These are phyloP conservation scores for Petrocephalus schoutedeni DNA, from an alignment of 2,797 vertebrate species.

Conservation along the genomic window DNA sequence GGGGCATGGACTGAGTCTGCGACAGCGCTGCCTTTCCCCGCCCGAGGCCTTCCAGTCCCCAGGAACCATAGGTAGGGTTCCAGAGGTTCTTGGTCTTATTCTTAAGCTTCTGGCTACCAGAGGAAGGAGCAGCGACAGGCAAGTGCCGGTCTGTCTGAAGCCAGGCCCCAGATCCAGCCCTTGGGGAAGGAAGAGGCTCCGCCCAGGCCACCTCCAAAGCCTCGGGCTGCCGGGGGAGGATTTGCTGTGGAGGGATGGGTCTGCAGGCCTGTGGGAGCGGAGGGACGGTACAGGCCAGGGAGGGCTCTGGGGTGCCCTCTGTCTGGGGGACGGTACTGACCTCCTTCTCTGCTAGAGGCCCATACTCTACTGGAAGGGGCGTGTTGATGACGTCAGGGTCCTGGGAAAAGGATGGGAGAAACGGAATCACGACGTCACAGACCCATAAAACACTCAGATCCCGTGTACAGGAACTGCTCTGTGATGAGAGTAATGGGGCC, in stretches of 20 bases:
- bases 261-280: conserved; percentile 54
- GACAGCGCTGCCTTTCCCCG: conserved; percentile 60
- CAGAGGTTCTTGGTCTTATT: conserved; percentile 89
- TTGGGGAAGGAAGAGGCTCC: conserved; percentile 49
- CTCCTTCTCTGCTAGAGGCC: conserved; percentile 69
- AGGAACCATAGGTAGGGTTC: conserved; percentile 89
- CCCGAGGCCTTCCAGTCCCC: conserved; percentile 76
- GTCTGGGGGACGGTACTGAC: conserved; percentile 58
- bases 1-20: conserved; percentile 69
- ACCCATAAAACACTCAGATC: not conserved
- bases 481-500: not conserved
- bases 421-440: not conserved
- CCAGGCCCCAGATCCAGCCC: conserved; percentile 47
- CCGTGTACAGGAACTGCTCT: not conserved
- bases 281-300: conserved; percentile 42
- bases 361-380: conserved; percentile 71
- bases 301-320: conserved; percentile 55
- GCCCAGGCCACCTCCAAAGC: conserved; percentile 61
- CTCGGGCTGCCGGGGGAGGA: conserved; percentile 60
- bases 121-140: conserved; percentile 62
- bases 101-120: conserved; percentile 70
- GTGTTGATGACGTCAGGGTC: conserved; percentile 87
- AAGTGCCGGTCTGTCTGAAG: conserved; percentile 56
- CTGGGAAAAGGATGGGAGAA: conserved; percentile 47
- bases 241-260: conserved; percentile 54